Base-by-base conservation (phyloP, 2,888 invertebrate species). In the Plagiodera versicolora region DNA sequence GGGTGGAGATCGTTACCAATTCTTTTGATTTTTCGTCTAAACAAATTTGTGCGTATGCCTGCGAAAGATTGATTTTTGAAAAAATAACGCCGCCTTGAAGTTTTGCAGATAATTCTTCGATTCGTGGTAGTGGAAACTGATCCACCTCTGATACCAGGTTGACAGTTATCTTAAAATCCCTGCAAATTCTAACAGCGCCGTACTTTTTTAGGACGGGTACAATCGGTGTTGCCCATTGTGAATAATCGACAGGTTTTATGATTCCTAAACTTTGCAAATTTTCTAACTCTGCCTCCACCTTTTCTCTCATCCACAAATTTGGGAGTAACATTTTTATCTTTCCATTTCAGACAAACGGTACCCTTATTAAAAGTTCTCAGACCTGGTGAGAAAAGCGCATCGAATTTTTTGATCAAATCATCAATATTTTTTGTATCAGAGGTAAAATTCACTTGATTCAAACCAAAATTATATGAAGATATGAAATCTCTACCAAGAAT, bases 301-400 rank as follows among this genome's bases (percentile, higher is more conserved):
- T n/a, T 45, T 58, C 52, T 32, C 52, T 47, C 55, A 49, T n/a
- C n/a, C n/a, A 61, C 18, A 47, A 56, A 64, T 56, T 64, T 53
- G 30, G 61, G 58, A 20, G 50, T 46, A 39, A 61, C 52, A n/a
- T 32, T 16, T 32, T 35, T 14, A 59, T 64, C 57, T 53, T 56
- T 62, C 49, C 59, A 62, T 59, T 57, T 64, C 19, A 64, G 54
- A 44, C 47, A 57, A 19, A 59, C 57, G 16, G 60, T 49, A 19
- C 51, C 56, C 45, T 62, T 61, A 58, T 49, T 64, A 45, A 61
- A 61, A 48, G 39, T 59, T 24, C 58, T 58, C 39, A 59, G 6
- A 3, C 62, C 59, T 16, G 55, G 50, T 28, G 48, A 51, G 39
- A 62, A 58, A 48, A 60, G 49, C 11, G 47, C 16, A 47, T 61